phyloP scores from a whole-genome alignment of 2,113 vertebrate species.

The Delphinapterus leucas region DNA sequence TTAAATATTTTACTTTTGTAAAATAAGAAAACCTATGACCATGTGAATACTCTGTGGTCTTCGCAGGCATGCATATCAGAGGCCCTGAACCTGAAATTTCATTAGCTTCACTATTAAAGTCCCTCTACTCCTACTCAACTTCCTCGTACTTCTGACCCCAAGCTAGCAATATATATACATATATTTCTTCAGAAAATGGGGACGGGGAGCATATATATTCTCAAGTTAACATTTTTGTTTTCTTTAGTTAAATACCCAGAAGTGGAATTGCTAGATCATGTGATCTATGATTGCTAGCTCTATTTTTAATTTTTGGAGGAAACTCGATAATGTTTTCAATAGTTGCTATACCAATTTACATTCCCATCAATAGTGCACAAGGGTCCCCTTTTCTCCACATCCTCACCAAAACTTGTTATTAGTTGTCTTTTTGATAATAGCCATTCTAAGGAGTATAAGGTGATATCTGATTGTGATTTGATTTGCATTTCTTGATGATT shows the following conservation, averaged over 20 bases:
- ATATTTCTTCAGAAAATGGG: neutral
- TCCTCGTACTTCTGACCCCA: neutral
- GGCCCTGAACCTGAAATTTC: neutral
- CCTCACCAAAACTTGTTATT: too few relatives aligned
- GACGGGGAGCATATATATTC: neutral
- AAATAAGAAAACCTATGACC: neutral
- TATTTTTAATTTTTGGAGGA: too few relatives aligned
- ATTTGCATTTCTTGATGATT: too few relatives aligned
- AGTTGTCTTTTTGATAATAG: too few relatives aligned
- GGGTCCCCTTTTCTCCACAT: too few relatives aligned
- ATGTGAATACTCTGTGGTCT: neutral
- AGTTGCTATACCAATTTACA: too few relatives aligned
- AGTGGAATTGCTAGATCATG: neutral
- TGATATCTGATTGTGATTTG: too few relatives aligned
- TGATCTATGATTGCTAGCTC: too few relatives aligned
- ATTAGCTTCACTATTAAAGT: neutral
- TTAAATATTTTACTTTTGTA: neutral
- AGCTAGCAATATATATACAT: too few relatives aligned
- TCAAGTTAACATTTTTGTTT: neutral
- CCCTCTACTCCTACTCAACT: neutral
- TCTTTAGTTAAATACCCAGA: neutral
- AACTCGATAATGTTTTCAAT: too few relatives aligned
- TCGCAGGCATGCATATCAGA: fast-evolving
- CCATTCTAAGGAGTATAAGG: too few relatives aligned
- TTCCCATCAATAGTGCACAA: too few relatives aligned